Evolutionary conservation across 2,113 vertebrate genomes (phyloP).

Genomic region (Coregonus clupeaformis): DNA sequence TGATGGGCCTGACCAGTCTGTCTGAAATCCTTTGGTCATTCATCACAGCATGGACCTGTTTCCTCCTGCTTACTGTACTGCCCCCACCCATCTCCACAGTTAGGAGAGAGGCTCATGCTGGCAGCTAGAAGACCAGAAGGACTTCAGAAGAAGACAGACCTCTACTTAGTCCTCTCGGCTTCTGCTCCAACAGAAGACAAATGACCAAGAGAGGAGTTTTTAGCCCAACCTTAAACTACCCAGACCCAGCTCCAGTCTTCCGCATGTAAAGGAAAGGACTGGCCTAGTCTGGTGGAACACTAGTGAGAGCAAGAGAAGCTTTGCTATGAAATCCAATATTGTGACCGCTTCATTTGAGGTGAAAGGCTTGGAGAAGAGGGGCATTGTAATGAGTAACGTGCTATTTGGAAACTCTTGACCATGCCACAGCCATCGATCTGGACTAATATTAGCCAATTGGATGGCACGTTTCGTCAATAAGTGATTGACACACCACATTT

Average conservation of each 20-base stretch:
- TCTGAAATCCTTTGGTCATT: background rate
- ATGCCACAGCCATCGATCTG: background rate
- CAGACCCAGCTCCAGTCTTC: conserved; percentile 61
- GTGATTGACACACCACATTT: conserved; percentile 41
- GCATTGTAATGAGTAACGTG: background rate
- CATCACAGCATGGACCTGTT: conserved; percentile 52
- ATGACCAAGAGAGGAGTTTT: conserved; percentile 10
- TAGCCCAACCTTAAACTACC: conserved; percentile 41
- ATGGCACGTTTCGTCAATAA: conserved; percentile 17
- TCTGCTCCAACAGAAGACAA: conserved; percentile 18
- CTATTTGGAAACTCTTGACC: conserved; percentile 25
- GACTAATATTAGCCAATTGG: conserved; percentile 27
- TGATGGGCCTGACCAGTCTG: no score
- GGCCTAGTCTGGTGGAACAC: conserved; percentile 5
- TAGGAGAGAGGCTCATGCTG: conserved; percentile 32
- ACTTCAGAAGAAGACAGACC: conserved; percentile 6
- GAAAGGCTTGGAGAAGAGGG: conserved; percentile 15
- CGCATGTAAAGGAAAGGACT: conserved; percentile 46
- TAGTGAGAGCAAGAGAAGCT: background rate
- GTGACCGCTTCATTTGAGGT: conserved; percentile 29
- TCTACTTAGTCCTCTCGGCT: conserved; percentile 6
- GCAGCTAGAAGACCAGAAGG: conserved; percentile 38
- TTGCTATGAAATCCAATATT: background rate
- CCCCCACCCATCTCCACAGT: conserved; percentile 5
- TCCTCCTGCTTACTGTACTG: background rate